Evolutionary conservation across 2,888 invertebrate genomes (phyloP).

Genomic region (Polymixis lichenea): DNA sequence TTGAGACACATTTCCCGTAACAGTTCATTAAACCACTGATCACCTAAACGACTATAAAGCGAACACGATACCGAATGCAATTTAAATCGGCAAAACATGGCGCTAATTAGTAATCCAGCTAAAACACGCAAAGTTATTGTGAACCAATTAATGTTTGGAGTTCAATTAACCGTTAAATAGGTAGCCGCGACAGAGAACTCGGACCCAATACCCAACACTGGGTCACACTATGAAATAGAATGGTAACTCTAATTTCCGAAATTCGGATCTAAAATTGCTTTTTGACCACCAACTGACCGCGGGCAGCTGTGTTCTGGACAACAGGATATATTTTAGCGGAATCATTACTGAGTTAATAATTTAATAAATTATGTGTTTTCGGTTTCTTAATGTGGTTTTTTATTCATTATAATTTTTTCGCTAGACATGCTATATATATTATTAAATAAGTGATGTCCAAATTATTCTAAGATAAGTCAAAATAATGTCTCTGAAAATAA

Average conservation of each 20-base stretch:
- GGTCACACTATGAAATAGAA: constrained; percentile 55
- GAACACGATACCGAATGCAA: constrained; percentile 40
- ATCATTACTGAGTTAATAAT: constrained; percentile 12
- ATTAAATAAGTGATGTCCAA: neutral
- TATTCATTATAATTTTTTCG: neutral
- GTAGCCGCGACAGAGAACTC: constrained; percentile 72
- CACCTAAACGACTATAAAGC: constrained; percentile 9
- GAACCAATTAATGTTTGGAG: constrained; percentile 68
- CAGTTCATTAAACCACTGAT: constrained; percentile 4
- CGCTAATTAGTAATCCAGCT: constrained; percentile 58
- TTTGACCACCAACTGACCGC: constrained; percentile 53
- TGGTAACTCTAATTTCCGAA: constrained; percentile 73
- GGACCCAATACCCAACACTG: constrained; percentile 67
- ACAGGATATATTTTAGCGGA: constrained; percentile 24
- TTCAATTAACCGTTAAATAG: constrained; percentile 81
- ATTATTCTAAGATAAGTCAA: neutral
- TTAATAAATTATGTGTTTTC: constrained; percentile 14
- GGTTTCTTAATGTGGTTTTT: neutral
- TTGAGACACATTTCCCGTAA: neutral
- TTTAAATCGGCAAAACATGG: constrained; percentile 52
- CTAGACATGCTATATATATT: no score
- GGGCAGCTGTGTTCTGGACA: constrained; percentile 19
- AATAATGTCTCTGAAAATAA: neutral
- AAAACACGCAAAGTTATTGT: constrained; percentile 61
- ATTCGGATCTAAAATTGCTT: constrained; percentile 59